A percentile compares a stretch with the other conserved stretches of the same genome.
Conservation (phyloP, 1,140 invertebrate species). For the Ceratina japonica region DNA sequence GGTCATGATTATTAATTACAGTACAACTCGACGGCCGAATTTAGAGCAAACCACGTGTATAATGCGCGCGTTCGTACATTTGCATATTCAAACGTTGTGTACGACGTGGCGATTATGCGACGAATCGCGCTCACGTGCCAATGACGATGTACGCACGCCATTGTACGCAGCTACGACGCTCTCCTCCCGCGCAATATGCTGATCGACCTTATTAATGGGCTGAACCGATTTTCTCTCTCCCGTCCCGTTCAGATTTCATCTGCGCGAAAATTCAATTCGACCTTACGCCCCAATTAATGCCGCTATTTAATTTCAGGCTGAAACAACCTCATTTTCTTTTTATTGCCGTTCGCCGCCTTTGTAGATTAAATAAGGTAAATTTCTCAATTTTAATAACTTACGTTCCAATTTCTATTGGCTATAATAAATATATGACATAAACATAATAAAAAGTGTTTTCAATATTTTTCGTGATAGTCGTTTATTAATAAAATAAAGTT, state of each 20-base stretch:
- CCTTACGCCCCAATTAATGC: background rate
- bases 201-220: constrained; percentile 35
- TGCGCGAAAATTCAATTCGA: background rate
- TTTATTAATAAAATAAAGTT: no score
- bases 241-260: background rate
- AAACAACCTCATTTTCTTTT: background rate
- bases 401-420: no score
- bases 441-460: no score
- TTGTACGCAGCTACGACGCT: constrained; percentile 28
- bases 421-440: no score
- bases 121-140: constrained; percentile 42
- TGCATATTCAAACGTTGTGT: constrained; percentile 61
- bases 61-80: constrained; percentile 53
- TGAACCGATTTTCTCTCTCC: background rate
- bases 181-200: constrained; percentile 31
- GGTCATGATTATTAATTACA: constrained; percentile 61
- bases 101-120: constrained; percentile 56
- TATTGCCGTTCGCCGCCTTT: no score
- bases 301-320: background rate
- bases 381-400: no score
- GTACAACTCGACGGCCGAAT: constrained; percentile 44
- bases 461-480: no score
- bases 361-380: no score
- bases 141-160: constrained; percentile 42
- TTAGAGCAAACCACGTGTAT: constrained; percentile 53